A percentile compares a stretch with the other conserved stretches of the same genome.
Evolutionary conservation across 2,113 vertebrate species (phyloP).

Genomic region (Ophthalmolycus amberensis): DNA sequence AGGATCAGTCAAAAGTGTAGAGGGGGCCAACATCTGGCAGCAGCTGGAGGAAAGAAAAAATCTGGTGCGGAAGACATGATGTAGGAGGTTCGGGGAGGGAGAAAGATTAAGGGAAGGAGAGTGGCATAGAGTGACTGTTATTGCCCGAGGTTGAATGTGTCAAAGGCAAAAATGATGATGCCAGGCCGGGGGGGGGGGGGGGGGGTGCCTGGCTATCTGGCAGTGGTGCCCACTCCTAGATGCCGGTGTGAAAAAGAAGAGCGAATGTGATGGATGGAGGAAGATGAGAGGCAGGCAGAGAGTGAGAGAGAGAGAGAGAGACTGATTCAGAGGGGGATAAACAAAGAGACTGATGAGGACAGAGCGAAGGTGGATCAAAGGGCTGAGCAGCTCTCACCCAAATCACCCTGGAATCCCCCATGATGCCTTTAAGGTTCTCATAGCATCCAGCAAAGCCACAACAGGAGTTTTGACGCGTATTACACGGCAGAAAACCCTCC

Average conservation of each 20-base stretch:
- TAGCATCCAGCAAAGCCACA: conserved; percentile 18
- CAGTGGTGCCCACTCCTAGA: conserved; percentile 43
- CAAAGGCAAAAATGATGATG: conserved; percentile 62
- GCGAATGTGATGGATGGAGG: conserved; percentile 26
- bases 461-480: conserved; percentile 12
- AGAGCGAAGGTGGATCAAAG: conserved; percentile 42
- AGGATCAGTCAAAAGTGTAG: conserved; percentile 20
- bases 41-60: conserved; percentile 4
- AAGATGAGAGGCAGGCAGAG: conserved; percentile 4
- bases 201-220: conserved; percentile 26
- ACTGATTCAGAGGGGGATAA: conserved; percentile 53
- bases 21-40: conserved; percentile 41
- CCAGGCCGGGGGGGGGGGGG: conserved; percentile 30
- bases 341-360: conserved; percentile 56
- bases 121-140: conserved; percentile 33
- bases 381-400: conserved; percentile 15
- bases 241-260: conserved; percentile 44
- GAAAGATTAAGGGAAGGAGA: conserved; percentile 52
- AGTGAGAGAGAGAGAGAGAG: conserved; percentile 13
- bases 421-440: conserved; percentile 30
- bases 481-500: not conserved
- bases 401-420: conserved; percentile 39
- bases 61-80: conserved; percentile 52
- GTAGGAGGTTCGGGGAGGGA: conserved; percentile 40
- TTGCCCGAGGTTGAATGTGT: conserved; percentile 57